Evolutionary conservation across 1,140 invertebrate genomes (phyloP).

Genomic region (Pentalonia nigronervosa): DNA sequence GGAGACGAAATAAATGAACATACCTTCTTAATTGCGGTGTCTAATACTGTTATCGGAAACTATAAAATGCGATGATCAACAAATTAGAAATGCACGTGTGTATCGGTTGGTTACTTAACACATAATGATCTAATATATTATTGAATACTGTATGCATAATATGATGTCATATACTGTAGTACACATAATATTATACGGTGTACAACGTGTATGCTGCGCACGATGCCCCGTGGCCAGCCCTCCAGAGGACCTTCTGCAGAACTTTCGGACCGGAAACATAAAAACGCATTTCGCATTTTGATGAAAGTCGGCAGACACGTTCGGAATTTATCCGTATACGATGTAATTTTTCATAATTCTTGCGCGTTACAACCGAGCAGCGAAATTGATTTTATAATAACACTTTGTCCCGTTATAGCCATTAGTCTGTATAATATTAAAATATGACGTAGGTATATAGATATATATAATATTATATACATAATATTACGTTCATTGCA

Average conservation of each 20-base stretch:
- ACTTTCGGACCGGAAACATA: conserved; percentile 39
- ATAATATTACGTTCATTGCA: neutral
- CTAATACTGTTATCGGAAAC: too few relatives aligned
- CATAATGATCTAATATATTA: too few relatives aligned
- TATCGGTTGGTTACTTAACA: too few relatives aligned
- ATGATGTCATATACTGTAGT: too few relatives aligned
- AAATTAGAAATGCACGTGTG: too few relatives aligned
- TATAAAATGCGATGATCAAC: too few relatives aligned
- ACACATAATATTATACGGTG: too few relatives aligned
- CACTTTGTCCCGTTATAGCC: neutral
- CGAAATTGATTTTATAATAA: conserved; percentile 40
- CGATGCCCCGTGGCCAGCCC: neutral
- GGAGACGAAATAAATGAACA: too few relatives aligned
- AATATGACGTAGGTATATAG: too few relatives aligned
- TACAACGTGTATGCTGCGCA: neutral
- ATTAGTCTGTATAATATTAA: too few relatives aligned
- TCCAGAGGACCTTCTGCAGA: neutral
- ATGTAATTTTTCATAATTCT: conserved; percentile 3
- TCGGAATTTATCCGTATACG: neutral
- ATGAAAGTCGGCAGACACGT: neutral
- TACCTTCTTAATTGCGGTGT: too few relatives aligned
- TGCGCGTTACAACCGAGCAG: neutral
- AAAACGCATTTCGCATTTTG: neutral
- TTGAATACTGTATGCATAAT: too few relatives aligned
- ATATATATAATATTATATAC: neutral